Evolutionary conservation across 2,888 invertebrate genomes (phyloP).

Genomic region (Alloplasta piceator): DNA sequence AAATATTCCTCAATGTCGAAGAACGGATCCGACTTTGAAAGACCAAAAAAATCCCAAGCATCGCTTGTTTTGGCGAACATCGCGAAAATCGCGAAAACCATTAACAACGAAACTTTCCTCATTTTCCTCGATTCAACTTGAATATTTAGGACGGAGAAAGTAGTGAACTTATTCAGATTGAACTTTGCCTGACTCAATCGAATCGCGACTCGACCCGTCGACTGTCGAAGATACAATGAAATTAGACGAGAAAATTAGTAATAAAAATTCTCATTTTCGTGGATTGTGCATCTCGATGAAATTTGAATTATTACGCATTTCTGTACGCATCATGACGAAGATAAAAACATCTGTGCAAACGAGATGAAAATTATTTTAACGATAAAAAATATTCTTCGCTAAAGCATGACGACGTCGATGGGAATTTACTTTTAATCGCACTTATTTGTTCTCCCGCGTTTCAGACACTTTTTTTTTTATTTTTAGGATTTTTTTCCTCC

Average conservation of each 20-base stretch:
- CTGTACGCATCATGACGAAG: not conserved
- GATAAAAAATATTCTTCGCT: too few relatives aligned
- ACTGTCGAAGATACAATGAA: not conserved
- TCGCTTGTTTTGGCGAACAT: not conserved
- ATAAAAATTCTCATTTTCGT: not conserved
- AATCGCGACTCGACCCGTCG: not conserved
- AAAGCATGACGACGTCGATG: too few relatives aligned
- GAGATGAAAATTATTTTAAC: not conserved
- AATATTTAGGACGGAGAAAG: not conserved
- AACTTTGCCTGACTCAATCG: not conserved
- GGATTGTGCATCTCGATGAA: not conserved
- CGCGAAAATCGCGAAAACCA: constrained; percentile 17
- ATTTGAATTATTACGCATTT: not conserved
- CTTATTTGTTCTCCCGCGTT: too few relatives aligned
- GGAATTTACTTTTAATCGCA: too few relatives aligned
- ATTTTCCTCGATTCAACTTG: not conserved
- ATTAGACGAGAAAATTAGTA: not conserved
- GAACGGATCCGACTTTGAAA: not conserved
- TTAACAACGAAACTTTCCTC: not conserved
- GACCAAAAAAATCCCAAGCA: too few relatives aligned
- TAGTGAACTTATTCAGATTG: not conserved
- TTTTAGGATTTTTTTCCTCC: too few relatives aligned
- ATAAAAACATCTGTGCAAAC: constrained; percentile 2
- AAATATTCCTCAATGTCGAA: not conserved
- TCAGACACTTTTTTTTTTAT: too few relatives aligned